These are phyloP conservation scores for Trichosurus vulpecula DNA, from an alignment of 2,797 vertebrate species.

Conservation along the genomic window DNA sequence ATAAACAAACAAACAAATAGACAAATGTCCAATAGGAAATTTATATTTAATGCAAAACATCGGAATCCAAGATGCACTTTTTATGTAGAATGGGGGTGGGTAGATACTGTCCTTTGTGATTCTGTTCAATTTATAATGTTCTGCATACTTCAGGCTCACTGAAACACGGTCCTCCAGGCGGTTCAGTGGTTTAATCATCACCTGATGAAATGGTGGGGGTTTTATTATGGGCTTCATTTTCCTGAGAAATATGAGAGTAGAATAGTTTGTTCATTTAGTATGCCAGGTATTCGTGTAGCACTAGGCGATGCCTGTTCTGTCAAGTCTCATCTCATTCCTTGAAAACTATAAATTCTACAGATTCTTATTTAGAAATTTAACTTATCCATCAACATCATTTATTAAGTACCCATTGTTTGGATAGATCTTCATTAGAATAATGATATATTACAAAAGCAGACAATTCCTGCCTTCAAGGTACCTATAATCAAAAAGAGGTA, in stretches of 20 bases:
- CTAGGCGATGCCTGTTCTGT: not conserved
- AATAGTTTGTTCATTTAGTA: not conserved
- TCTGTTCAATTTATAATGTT: not conserved
- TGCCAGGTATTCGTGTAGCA: not conserved
- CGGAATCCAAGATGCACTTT: not conserved
- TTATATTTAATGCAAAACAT: not conserved
- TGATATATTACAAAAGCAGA: not conserved
- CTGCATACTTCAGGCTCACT: not conserved
- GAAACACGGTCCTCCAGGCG: not conserved
- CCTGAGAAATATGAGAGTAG: slow-evolving; percentile 2
- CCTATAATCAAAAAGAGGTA: not conserved
- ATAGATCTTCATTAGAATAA: not conserved
- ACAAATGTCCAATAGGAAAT: not conserved
- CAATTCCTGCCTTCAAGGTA: not conserved
- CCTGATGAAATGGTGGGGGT: not conserved
- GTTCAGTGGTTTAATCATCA: slow-evolving; percentile 1
- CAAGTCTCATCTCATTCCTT: slow-evolving; percentile 4
- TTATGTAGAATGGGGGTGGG: not conserved
- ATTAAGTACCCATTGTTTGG: not conserved
- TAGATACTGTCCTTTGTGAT: not conserved
- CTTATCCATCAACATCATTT: not conserved
- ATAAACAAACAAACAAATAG: not conserved
- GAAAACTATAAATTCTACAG: not conserved
- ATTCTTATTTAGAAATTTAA: not conserved
- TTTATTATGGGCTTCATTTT: slow-evolving; percentile 19